Conservation (phyloP, 2,797 vertebrate genomes). For the Mallotus villosus region DNA sequence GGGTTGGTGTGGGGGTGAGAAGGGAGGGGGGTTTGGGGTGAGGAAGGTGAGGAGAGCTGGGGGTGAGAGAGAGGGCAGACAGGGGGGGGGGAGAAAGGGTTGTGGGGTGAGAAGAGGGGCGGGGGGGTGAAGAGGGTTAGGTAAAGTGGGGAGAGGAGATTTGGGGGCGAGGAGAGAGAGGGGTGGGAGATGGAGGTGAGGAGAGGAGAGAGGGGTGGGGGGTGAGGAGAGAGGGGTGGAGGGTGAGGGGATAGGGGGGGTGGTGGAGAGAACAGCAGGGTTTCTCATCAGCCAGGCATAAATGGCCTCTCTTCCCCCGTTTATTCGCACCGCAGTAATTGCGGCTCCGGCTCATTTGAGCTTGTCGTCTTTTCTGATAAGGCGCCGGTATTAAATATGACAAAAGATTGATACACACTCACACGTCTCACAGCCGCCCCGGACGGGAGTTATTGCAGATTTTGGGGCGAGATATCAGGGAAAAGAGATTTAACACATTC, state of each 20-base stretch:
- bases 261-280: constrained; percentile 51
- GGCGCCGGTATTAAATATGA: constrained; percentile 68
- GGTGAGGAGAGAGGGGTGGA: constrained; percentile 6
- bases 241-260: constrained; percentile 33
- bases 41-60: no score
- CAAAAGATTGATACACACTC: constrained; percentile 67
- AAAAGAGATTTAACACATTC: constrained; percentile 62
- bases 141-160: no score
- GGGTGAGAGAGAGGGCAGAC: no score
- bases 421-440: constrained; percentile 21
- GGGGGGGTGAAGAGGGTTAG: no score
- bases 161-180: not conserved
- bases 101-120: no score
- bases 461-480: constrained; percentile 50
- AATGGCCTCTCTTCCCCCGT: constrained; percentile 45
- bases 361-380: constrained; percentile 66
- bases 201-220: constrained; percentile 15
- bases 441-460: constrained; percentile 61
- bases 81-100: no score
- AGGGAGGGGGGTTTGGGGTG: no score
- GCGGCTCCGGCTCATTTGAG: constrained; percentile 66
- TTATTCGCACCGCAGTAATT: constrained; percentile 60
- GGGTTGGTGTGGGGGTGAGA: no score
- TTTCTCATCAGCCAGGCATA: constrained; percentile 59
- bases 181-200: constrained; percentile 20